phyloP scores from a whole-genome alignment of 2,888 invertebrate genomes.

The Anoplius nigerrimus region DNA sequence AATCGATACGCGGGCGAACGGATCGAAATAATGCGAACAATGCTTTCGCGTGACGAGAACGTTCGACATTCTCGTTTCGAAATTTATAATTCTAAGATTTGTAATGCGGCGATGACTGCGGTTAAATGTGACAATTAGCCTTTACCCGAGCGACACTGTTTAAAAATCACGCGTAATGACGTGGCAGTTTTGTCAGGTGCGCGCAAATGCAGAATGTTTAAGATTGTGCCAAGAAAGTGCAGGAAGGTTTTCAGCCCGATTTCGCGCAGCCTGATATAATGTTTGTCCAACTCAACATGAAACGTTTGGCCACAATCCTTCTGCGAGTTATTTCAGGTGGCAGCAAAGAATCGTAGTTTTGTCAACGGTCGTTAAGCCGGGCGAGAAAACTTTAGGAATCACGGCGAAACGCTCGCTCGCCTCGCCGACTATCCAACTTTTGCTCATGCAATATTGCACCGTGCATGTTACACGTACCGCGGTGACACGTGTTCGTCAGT shows the following conservation, averaged over 20 bases:
- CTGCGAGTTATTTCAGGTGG: conserved; percentile 69
- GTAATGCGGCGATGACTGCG: no score
- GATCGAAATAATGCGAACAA: no score
- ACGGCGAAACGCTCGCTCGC: conserved; percentile 4
- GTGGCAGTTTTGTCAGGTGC: conserved; percentile 64
- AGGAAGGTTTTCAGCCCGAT: conserved; percentile 44
- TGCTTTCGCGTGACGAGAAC: no score
- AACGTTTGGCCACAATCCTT: conserved; percentile 63
- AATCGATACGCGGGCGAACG: neutral
- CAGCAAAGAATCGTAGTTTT: conserved; percentile 58
- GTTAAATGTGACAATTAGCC: no score
- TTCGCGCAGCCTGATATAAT: conserved; percentile 56
- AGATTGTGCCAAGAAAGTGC: conserved; percentile 34
- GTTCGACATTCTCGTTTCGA: no score
- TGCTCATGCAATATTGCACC: neutral
- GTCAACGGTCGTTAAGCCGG: conserved; percentile 54
- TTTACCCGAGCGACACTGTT: conserved; percentile 18
- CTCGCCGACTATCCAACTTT: neutral
- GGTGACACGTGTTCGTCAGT: no score
- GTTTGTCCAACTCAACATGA: conserved; percentile 64
- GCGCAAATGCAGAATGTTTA: conserved; percentile 48
- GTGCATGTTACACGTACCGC: neutral
- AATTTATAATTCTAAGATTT: no score
- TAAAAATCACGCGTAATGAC: conserved; percentile 34
- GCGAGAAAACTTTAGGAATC: conserved; percentile 48